A percentile compares a stretch with the other conserved stretches of the same genome.
Conservation (phyloP, 2,888 invertebrate genomes). For the Temnothorax unifasciatus region DNA sequence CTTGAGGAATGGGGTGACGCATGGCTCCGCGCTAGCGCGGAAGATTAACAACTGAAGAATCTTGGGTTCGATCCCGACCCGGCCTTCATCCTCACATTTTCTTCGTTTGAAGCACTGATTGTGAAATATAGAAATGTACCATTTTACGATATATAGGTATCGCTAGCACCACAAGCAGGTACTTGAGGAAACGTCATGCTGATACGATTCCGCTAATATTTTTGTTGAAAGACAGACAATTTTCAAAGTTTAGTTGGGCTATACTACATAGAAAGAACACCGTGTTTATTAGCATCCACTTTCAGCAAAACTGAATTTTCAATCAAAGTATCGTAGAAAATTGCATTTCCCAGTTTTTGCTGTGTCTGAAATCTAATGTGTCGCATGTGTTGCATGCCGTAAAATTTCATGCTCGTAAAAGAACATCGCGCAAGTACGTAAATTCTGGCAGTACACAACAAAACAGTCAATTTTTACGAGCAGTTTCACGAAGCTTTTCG, state of each 20-base stretch:
- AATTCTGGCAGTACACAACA: conserved; percentile 6
- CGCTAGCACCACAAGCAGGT: neutral
- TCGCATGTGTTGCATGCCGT: conserved; percentile 17
- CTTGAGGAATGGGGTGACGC: too few species aligned
- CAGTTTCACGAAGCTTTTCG: conserved; percentile 65
- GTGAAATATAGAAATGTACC: too few species aligned
- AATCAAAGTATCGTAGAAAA: conserved; percentile 7
- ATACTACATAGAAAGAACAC: neutral
- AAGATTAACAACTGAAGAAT: too few species aligned
- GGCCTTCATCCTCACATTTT: too few species aligned
- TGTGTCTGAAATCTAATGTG: conserved; percentile 48
- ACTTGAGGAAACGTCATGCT: too few species aligned
- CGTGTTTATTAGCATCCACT: neutral
- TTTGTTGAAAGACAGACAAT: neutral
- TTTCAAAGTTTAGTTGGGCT: neutral
- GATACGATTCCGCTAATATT: neutral
- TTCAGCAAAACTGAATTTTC: conserved; percentile 30
- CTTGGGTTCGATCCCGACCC: too few species aligned
- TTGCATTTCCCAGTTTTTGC: conserved; percentile 8
- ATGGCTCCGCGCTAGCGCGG: too few species aligned
- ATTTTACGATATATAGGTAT: too few species aligned
- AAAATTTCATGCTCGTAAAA: conserved; percentile 48
- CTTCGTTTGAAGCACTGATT: too few species aligned
- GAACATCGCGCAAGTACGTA: conserved; percentile 26
- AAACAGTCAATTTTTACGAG: conserved; percentile 70